phyloP scores from a whole-genome alignment of 2,113 vertebrate species.

The Andinoacara biseriatus region DNA sequence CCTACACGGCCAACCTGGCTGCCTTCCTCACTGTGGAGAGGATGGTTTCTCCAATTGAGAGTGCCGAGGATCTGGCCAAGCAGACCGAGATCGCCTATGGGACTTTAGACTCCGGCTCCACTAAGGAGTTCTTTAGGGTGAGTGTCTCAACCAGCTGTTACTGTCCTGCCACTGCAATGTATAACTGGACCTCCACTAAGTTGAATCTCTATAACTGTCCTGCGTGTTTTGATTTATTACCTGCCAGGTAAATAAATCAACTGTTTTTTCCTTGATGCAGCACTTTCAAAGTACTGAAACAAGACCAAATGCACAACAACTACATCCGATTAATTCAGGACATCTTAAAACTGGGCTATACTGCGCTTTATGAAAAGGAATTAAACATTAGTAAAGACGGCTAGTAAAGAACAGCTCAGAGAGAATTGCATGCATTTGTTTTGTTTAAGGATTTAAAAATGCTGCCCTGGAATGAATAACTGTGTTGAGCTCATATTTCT shows the following conservation, averaged over 20 bases:
- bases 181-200: background rate
- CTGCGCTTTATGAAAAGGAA: slow-evolving; percentile 4
- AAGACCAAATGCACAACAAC: background rate
- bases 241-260: slow-evolving; percentile 33
- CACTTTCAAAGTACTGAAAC: slow-evolving; percentile 16
- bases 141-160: slow-evolving; percentile 61
- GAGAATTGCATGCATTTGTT: slow-evolving; percentile 18
- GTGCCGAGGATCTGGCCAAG: slow-evolving; percentile 96
- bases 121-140: slow-evolving; percentile 99
- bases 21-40: slow-evolving; percentile 98
- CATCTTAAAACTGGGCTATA: background rate
- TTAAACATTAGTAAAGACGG: background rate
- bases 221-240: slow-evolving; percentile 40
- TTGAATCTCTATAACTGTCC: slow-evolving; percentile 19
- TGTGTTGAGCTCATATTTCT: background rate
- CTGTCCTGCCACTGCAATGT: slow-evolving; percentile 1
- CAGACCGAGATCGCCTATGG: slow-evolving; percentile 98
- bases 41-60: slow-evolving; percentile 98
- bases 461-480: background rate
- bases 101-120: slow-evolving; percentile 96
- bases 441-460: slow-evolving; percentile 20
- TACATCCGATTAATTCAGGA: slow-evolving; percentile 27
- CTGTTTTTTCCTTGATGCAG: slow-evolving; percentile 20
- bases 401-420: background rate
- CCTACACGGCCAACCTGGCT: slow-evolving; percentile 97